Percentiles rank a stretch among this genome's conserved stretches.
Evolutionary conservation across 1,140 invertebrate genomes (phyloP).

Genomic region (Heliconius nattereri): DNA sequence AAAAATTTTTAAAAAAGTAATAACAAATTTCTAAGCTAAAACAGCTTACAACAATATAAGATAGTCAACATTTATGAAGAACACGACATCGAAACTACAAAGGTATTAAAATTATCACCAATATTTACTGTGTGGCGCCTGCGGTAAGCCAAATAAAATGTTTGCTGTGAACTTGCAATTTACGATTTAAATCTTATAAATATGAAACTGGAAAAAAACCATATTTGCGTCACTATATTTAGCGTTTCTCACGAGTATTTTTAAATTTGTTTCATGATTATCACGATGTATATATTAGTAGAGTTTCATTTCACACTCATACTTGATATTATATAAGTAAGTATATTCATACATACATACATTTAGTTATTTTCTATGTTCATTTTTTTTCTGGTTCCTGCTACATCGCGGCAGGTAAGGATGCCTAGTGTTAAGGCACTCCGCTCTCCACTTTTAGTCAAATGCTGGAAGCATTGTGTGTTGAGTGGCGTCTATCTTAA

Average conservation of each 20-base stretch:
- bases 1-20: too few species aligned
- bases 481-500: neutral
- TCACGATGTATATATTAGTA: neutral
- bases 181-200: neutral
- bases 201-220: neutral
- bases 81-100: neutral
- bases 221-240: neutral
- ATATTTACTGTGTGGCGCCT: neutral
- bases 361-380: too few species aligned
- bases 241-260: neutral
- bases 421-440: too few species aligned
- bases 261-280: neutral
- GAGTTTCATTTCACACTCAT: too few species aligned
- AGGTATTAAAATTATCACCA: neutral
- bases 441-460: too few species aligned
- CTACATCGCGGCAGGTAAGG: too few species aligned
- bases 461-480: too few species aligned
- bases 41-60: neutral
- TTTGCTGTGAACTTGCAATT: neutral
- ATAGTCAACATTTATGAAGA: neutral
- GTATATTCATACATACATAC: too few species aligned
- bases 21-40: too few species aligned
- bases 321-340: too few species aligned
- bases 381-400: too few species aligned
- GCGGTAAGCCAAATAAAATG: neutral